These are phyloP conservation scores for Bostrychus sinensis DNA, from an alignment of 2,113 vertebrate genomes.

Conservation along the genomic window DNA sequence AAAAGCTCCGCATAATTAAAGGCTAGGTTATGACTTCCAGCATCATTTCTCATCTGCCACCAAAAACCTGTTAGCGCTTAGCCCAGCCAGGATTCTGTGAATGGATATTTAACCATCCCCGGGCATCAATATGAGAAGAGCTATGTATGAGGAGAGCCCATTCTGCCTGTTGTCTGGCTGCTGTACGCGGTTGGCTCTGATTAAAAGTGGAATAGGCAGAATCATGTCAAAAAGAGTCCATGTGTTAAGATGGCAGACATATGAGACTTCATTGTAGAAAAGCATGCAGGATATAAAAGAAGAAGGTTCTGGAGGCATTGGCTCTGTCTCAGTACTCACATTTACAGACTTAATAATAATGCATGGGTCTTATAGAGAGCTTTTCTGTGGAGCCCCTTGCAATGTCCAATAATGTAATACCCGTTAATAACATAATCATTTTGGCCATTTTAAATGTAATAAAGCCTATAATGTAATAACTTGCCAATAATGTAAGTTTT, in stretches of 20 bases:
- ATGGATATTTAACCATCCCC: slow-evolving; percentile 25
- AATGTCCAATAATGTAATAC: no score
- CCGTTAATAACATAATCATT: no score
- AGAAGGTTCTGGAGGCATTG: background rate
- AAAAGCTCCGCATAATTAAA: slow-evolving; percentile 5
- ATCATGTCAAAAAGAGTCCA: background rate
- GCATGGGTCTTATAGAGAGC: no score
- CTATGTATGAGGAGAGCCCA: background rate
- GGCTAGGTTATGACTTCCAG: background rate
- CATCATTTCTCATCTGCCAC: background rate
- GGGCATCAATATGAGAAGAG: slow-evolving; percentile 22
- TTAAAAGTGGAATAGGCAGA: background rate
- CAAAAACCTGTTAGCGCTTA: background rate
- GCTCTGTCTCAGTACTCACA: no score
- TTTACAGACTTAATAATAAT: no score
- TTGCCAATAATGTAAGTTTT: no score
- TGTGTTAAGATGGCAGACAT: background rate
- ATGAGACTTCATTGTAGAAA: background rate
- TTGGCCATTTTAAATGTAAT: no score
- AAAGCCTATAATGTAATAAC: no score
- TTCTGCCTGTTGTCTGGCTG: background rate
- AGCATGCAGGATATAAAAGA: background rate
- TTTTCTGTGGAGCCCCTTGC: no score
- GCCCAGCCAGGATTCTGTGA: background rate
- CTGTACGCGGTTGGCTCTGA: background rate